Base-by-base conservation (phyloP, 2,888 invertebrate species). In the Dynastes hyllus region DNA sequence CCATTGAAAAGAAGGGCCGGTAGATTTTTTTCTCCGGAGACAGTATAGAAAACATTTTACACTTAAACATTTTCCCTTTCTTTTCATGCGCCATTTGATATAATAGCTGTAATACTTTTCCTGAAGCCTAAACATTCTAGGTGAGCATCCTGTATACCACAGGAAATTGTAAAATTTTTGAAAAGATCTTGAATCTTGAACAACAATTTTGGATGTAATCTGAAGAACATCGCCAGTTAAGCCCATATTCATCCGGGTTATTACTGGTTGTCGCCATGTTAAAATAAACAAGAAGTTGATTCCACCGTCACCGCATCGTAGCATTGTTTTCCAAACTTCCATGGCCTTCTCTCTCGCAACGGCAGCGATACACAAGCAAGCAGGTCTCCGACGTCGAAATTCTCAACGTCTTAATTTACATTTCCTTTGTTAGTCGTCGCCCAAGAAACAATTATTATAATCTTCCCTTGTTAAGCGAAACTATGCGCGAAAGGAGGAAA, bases 391-490 rank as follows among this genome's bases (percentile, higher is more conserved):
- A 29, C 79, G 78, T 63, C 71, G 70, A 76, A 79, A 79, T 67
- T 76, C 70, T 63, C 79, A 70, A 37, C 79, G 37, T 65, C 82
- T 81, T 81, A 82, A 84, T 84, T 84, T 84, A 82, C 84, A 84
- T 84, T 83, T 80, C 82, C 83, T 83, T 84, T 84, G 84, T 84
- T 80, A 80, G 79, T 80, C 78, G 78, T 80, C 82, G 76, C 81
- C 82, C 79, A 79, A 82, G 83, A 83, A 84, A 83, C 84, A 84
- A 84, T 84, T 83, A 84, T 84, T 83, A 84, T 84, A 84, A 83
- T 83, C 82, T 80, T 79, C 80, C 73, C 81, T 81, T 81, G 81
- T 83, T 83, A 79, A 71, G 75, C 53, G 73, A 76, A 81, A 81
- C 78, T 79, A 79, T 77, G 77, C 71, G 63, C 53, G 67, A 40